These are phyloP conservation scores for Lepidurus apus DNA, from an alignment of 1,140 invertebrate species.

Conservation along the genomic window DNA sequence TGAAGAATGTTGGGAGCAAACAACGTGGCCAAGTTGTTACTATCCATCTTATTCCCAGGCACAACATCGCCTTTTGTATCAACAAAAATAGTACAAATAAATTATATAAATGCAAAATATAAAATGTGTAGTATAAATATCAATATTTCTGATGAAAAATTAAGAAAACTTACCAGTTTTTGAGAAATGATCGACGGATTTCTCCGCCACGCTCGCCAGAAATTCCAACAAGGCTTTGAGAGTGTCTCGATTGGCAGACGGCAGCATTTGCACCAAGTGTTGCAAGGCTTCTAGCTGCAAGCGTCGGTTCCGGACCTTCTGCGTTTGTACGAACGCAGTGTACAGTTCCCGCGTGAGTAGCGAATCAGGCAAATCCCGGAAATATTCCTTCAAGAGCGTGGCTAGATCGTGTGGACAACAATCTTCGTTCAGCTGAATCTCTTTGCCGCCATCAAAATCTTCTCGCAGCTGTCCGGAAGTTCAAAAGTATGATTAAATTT, in stretches of 20 bases:
- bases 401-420: constrained; percentile 89
- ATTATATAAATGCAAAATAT: not conserved
- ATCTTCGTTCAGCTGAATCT: constrained; percentile 67
- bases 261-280: constrained; percentile 76
- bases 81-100: not conserved
- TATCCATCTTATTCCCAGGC: constrained; percentile 88
- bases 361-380: constrained; percentile 86
- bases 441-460: constrained; percentile 78
- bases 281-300: constrained; percentile 75
- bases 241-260: constrained; percentile 79
- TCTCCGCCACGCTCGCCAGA: constrained; percentile 67
- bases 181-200: constrained; percentile 60
- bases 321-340: constrained; percentile 79
- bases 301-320: constrained; percentile 72
- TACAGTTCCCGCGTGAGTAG: constrained; percentile 83
- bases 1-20: constrained; percentile 91
- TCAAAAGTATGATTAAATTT: constrained; percentile 29
- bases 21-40: constrained; percentile 81
- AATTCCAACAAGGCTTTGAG: constrained; percentile 73
- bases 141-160: not conserved
- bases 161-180: constrained; percentile 46
- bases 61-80: constrained; percentile 53
- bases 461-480: constrained; percentile 66
- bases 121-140: not conserved
- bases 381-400: constrained; percentile 85